Conservation (phyloP, 2,797 vertebrate species). For the Chelmon rostratus region DNA sequence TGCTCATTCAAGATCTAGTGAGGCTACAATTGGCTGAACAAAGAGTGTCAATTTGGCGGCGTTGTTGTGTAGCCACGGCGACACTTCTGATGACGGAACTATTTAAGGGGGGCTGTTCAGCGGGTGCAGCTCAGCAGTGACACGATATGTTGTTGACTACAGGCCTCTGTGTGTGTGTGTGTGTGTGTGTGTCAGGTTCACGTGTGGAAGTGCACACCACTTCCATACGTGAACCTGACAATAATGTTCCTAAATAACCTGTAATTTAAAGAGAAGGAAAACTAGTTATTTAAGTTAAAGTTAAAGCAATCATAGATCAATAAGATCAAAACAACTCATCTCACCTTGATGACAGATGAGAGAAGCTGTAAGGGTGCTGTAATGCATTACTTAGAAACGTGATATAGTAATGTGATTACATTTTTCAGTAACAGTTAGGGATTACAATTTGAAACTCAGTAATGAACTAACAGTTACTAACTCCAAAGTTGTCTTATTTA, state of each 20-base stretch:
- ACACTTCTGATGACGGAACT: conserved; percentile 45
- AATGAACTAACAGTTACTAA: not conserved
- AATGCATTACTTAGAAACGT: not conserved
- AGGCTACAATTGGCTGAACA: conserved; percentile 43
- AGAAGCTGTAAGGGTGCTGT: not conserved
- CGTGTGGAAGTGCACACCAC: too few species aligned
- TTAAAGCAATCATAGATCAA: too few species aligned
- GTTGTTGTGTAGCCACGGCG: conserved; percentile 55
- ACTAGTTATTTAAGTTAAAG: not conserved
- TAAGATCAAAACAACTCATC: not conserved
- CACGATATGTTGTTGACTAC: conserved; percentile 18
- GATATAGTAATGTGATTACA: not conserved
- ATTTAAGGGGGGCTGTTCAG: conserved; percentile 27
- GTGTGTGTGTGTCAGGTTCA: not conserved
- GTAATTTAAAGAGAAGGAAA: not conserved
- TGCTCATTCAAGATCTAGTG: conserved; percentile 25
- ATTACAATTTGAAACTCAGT: not conserved
- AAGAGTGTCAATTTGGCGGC: conserved; percentile 43
- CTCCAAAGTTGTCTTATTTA: not conserved
- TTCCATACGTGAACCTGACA: too few species aligned
- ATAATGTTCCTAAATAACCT: not conserved
- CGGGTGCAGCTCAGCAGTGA: conserved; percentile 2
- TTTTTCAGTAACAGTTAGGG: not conserved
- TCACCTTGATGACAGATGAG: not conserved
- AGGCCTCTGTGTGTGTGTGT: not conserved